Evolutionary conservation across 2,797 vertebrate genomes (phyloP).

Genomic region (Hoplostethus atlanticus): DNA sequence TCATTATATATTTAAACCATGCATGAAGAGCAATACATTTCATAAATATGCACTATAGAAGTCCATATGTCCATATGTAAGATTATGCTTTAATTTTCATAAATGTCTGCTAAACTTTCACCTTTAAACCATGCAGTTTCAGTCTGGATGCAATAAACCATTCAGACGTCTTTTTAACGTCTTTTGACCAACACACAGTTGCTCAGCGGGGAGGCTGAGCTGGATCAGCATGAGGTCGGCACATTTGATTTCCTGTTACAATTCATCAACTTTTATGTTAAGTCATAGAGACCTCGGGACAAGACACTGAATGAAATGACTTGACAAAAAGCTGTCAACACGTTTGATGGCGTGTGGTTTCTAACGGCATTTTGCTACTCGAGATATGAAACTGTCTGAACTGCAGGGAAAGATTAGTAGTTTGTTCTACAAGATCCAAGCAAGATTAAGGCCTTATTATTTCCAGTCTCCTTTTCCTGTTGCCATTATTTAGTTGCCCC

Average conservation of each 20-base stretch:
- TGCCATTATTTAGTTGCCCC: background rate
- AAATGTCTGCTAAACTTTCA: too few relatives aligned
- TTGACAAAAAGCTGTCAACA: slow-evolving; percentile 46
- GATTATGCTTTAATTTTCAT: too few relatives aligned
- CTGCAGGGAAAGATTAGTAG: slow-evolving; percentile 26
- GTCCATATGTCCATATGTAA: too few relatives aligned
- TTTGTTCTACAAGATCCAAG: slow-evolving; percentile 17
- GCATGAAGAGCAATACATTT: too few relatives aligned
- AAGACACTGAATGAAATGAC: slow-evolving; percentile 57
- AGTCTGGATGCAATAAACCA: too few relatives aligned
- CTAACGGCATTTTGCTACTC: slow-evolving; percentile 58
- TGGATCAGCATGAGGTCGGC: background rate
- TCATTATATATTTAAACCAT: too few relatives aligned
- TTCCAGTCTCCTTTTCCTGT: slow-evolving; percentile 40
- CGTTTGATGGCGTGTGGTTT: slow-evolving; percentile 59
- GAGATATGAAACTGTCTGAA: slow-evolving; percentile 44
- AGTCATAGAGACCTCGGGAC: slow-evolving; percentile 48
- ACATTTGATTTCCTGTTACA: slow-evolving; percentile 36
- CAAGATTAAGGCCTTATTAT: slow-evolving; percentile 42
- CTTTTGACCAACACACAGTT: too few relatives aligned
- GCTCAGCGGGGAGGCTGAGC: background rate
- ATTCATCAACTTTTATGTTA: slow-evolving; percentile 37
- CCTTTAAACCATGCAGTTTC: too few relatives aligned
- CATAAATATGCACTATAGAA: too few relatives aligned
- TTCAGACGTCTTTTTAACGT: too few relatives aligned